These are phyloP conservation scores for Chloebia gouldiae DNA, from an alignment of 2,113 vertebrate species.

Conservation along the genomic window DNA sequence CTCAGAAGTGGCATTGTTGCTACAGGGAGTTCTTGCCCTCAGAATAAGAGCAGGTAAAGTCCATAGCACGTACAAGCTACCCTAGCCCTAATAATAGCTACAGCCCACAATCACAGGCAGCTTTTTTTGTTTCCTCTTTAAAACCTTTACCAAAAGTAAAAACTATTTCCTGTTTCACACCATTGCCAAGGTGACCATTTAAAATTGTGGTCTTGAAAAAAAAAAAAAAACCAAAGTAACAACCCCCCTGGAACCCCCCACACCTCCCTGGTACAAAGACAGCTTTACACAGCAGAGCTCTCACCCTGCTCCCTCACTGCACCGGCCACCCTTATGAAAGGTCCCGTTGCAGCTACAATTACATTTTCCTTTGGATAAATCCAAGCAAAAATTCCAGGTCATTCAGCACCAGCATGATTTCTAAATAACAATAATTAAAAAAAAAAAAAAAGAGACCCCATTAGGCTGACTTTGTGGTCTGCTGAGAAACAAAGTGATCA, in stretches of 20 bases:
- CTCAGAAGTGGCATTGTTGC: constrained; percentile 81
- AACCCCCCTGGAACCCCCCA: constrained; percentile 12
- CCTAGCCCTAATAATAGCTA: constrained; percentile 55
- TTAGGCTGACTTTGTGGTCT: constrained; percentile 35
- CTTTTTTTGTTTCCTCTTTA: constrained; percentile 32
- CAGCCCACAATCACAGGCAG: constrained; percentile 58
- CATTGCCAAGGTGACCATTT: constrained; percentile 48
- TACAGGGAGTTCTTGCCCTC: constrained; percentile 72
- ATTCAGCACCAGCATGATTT: constrained; percentile 62
- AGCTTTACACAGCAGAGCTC: constrained; percentile 14
- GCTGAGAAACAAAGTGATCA: constrained; percentile 62
- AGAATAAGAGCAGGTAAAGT: constrained; percentile 57
- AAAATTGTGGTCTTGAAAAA: constrained; percentile 32
- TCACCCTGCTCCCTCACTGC: constrained; percentile 36
- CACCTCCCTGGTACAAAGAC: constrained; percentile 35
- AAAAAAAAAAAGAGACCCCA: neutral
- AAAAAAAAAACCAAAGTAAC: neutral
- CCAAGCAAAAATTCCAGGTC: constrained; percentile 63
- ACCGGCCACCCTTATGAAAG: constrained; percentile 30
- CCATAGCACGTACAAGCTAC: constrained; percentile 46
- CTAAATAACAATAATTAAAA: constrained; percentile 50
- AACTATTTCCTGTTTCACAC: constrained; percentile 35
- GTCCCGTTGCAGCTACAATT: constrained; percentile 33
- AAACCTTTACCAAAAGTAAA: constrained; percentile 52
- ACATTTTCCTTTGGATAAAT: constrained; percentile 64